These are phyloP conservation scores for Philereme transversata DNA, from an alignment of 2,888 invertebrate species.

Conservation along the genomic window DNA sequence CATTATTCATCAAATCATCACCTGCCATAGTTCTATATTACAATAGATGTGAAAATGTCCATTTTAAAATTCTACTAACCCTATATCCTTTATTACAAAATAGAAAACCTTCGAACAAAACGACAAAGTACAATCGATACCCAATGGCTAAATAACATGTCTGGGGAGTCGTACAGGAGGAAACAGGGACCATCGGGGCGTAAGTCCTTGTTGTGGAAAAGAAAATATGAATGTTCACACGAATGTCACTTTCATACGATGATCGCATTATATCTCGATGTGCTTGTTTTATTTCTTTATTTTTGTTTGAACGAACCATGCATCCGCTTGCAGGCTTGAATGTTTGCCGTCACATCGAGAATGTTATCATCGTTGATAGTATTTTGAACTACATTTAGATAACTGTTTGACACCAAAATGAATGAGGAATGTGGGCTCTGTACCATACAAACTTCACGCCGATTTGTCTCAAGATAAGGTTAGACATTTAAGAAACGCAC, in stretches of 20 bases:
- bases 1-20: conserved; percentile 20
- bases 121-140: conserved; percentile 66
- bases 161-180: conserved; percentile 83
- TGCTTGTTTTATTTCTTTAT: conserved; percentile 69
- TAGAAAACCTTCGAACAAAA: conserved; percentile 77
- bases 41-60: conserved; percentile 30
- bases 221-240: conserved; percentile 44
- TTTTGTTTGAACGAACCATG: conserved; percentile 55
- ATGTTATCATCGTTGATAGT: conserved; percentile 76
- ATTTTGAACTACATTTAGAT: conserved; percentile 48
- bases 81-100: conserved; percentile 52
- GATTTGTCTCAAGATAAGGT: conserved; percentile 43
- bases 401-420: conserved; percentile 51
- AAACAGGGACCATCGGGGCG: conserved; percentile 86
- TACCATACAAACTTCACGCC: conserved; percentile 67
- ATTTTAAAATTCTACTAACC: conserved; percentile 30
- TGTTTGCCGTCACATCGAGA: conserved; percentile 71
- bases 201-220: conserved; percentile 78
- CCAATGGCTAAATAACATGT: conserved; percentile 65
- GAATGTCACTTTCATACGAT: conserved; percentile 64
- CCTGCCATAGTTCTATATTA: conserved; percentile 23
- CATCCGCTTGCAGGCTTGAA: conserved; percentile 79
- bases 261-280: conserved; percentile 77
- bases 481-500: conserved; percentile 62
- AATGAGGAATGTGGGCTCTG: conserved; percentile 71